Base-by-base conservation (phyloP, 2,113 vertebrate species). In the Serinus canaria region DNA sequence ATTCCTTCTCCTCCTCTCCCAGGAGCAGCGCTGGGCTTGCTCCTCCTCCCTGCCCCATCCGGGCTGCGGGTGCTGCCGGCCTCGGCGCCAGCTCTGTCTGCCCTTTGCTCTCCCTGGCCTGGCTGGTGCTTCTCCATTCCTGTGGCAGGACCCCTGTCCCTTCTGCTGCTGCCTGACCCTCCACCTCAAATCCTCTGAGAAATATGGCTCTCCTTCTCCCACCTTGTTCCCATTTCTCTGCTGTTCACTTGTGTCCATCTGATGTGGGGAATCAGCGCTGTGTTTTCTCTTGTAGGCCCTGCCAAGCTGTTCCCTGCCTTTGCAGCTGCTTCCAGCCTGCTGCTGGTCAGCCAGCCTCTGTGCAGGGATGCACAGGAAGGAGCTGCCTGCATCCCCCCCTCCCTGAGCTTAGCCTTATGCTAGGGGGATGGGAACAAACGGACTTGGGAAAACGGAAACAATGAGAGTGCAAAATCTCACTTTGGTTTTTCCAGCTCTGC, bases 221-320 rank as follows among this genome's bases (percentile, higher is more conserved):
- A 0, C 37, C 27, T 66, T 31, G 22, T 59, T 72, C 37, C 41
- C 2, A 0, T 47, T 90, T 24, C n/a, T 58, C 39, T 2, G 7
- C 31, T 0, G 0, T 67, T 73, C 1, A 0, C 18, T 44, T 24
- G 16, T 16, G 16, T 53, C 66, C 0, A 0, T 56, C 53, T 2
- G 1, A 43, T 3, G 8, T 9, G 12, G 28, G n/a, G 30, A 72
- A 30, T 43, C 7, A 10, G 25, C 0, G 0, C 58, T 28, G 19
- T 20, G 17, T 22, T 79, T 90, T 79, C 12, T 37, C 39, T 59
- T 0, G 0, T 15, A 23, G 44, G 22, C 12, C 24, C 6, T 28
- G 21, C 33, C 10, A 6, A 6, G 33, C 44, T 31, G 2, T 58
- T 92, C 62, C 47, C 19, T 70, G 27, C 72, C 33, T 53, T 60